A percentile compares a stretch with the other conserved stretches of the same genome.
These are phyloP conservation scores for Oenanthe melanoleuca DNA, from an alignment of 2,113 vertebrate species.

Conservation along the genomic window DNA sequence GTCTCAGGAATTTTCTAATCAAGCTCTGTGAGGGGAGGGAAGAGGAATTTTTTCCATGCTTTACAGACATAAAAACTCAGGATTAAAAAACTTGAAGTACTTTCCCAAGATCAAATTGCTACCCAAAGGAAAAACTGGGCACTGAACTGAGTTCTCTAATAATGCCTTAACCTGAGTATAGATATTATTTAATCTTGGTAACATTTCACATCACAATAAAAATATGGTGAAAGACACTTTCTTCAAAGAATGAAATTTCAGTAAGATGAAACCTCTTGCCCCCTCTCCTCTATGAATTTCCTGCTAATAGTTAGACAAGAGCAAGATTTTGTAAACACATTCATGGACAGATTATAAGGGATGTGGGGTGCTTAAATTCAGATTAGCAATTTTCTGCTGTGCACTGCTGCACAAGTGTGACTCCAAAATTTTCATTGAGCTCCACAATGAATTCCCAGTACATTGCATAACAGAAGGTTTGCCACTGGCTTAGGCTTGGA, in stretches of 20 bases:
- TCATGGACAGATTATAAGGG: not conserved
- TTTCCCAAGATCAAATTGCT: conserved; percentile 7
- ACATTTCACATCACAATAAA: not conserved
- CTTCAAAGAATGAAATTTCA: not conserved
- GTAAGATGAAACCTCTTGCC: not conserved
- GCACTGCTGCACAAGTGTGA: not conserved
- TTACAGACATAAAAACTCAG: not conserved
- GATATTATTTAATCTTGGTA: not conserved
- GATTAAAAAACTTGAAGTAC: not conserved
- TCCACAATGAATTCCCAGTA: conserved; percentile 28
- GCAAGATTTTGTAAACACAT: not conserved
- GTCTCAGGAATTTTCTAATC: not conserved
- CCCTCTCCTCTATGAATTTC: not conserved
- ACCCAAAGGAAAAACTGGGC: not conserved
- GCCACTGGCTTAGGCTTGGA: conserved; percentile 46
- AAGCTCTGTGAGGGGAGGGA: not conserved
- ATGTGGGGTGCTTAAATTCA: not conserved
- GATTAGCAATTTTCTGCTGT: not conserved
- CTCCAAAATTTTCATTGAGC: not conserved
- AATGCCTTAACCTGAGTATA: not conserved
- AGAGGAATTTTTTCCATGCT: not conserved
- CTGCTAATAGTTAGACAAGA: not conserved
- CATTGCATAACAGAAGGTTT: conserved; percentile 24
- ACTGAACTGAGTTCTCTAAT: not conserved
- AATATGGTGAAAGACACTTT: not conserved